Evolutionary conservation across 1,140 invertebrate species (phyloP), one percentile per base, ranked within the genome.

Genomic region (Leptonema lineaticorne): DNA sequence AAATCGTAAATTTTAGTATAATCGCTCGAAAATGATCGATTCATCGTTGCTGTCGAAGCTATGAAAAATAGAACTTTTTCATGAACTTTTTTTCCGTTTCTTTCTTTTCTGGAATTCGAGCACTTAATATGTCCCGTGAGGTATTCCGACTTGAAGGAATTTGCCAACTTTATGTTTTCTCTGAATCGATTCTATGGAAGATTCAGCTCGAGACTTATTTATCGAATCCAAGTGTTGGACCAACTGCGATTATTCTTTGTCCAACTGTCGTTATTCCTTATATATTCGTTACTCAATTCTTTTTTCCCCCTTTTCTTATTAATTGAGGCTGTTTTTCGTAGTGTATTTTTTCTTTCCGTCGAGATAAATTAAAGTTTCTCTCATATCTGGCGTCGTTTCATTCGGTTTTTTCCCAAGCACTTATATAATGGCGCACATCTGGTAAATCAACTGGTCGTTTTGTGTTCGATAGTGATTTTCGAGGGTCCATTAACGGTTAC

Each of bases 111-210:
- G 28, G 26, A 27, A 29, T 62, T 62, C 9, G 59, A 24, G 45
- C 45, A 45, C 59, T 18, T 62, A 62, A 62, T 62, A 37, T 41
- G 14, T 62, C 59, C 59, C 59, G 14, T 8, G 30, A 27, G 59
- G 2, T 18, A 37, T 27, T 33, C 14, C 59, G 14, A 14, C 33
- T 62, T 62, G 1, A 18, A 9, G 50, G 22, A 53, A 3, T 53
- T 53, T 9, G 50, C 50, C 24, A 53, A 53, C 50, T 53, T 48
- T 18, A 8, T 33, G 16, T 2, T 14, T 45, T 45, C 4, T 45
- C 11, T 45, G 11, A 16, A 45, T 45, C 37, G 37, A 45, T n/a
- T 45, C 37, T 3, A 9, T 3, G 11, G 14, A 45, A 14, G 16
- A 16, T 41, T 9, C 37, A 16, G 37, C 9, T 3, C 37, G 37